phyloP scores from a whole-genome alignment of 2,888 invertebrate species.

The Dichetophora obliterata region DNA sequence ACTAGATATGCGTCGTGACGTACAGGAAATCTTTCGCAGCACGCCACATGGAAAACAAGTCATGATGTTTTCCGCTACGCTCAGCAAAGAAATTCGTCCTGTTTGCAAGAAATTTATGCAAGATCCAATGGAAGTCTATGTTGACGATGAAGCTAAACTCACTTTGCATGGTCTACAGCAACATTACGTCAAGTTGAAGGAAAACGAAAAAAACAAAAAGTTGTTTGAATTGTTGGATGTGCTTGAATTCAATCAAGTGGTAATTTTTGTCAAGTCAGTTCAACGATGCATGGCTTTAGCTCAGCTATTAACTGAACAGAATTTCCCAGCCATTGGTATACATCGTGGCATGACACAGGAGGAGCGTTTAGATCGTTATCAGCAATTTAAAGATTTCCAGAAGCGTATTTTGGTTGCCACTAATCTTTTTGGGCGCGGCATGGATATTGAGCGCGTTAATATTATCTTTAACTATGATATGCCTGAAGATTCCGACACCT shows the following conservation, averaged over 20 bases:
- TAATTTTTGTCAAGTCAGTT: conserved; percentile 99
- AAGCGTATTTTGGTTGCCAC: conserved; percentile 99
- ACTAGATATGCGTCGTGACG: conserved; percentile 98
- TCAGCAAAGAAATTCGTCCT: conserved; percentile 98
- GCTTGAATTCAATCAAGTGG: conserved; percentile 99
- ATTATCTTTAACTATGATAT: conserved; percentile 99
- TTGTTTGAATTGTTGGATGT: conserved; percentile 98
- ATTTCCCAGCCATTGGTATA: conserved; percentile 99
- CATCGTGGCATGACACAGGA: conserved; percentile 98
- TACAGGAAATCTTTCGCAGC: conserved; percentile 99
- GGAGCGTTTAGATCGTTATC: conserved; percentile 94
- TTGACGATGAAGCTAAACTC: conserved; percentile 99
- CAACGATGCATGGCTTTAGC: conserved; percentile 97
- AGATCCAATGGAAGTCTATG: conserved; percentile 99
- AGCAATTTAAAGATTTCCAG: conserved; percentile 99
- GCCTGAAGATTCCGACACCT: conserved; percentile 99
- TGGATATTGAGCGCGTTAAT: conserved; percentile 99
- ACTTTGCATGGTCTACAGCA: conserved; percentile 99
- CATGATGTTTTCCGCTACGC: conserved; percentile 99
- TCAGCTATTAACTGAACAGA: conserved; percentile 95
- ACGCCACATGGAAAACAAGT: conserved; percentile 99
- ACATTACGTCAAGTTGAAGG: conserved; percentile 99
- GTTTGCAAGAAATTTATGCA: conserved; percentile 99
- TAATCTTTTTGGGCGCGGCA: conserved; percentile 98
- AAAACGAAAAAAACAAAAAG: conserved; percentile 99